Conservation (phyloP, 2,888 invertebrate genomes). For the Marronus borbonicus region DNA sequence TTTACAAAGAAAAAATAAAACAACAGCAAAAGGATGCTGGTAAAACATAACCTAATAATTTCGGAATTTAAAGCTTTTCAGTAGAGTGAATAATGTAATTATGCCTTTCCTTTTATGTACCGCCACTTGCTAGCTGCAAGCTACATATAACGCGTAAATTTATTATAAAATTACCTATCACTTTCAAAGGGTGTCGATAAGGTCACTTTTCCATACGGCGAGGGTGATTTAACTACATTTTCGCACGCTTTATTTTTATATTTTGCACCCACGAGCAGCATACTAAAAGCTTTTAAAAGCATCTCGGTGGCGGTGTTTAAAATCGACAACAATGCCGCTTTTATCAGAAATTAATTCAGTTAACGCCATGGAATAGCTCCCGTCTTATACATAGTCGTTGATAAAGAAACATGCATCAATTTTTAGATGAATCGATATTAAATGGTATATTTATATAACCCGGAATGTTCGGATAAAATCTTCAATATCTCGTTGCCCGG, state of each 20-base stretch:
- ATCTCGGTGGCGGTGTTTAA: slow-evolving; percentile 27
- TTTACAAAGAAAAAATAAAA: background rate
- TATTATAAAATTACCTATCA: slow-evolving; percentile 66
- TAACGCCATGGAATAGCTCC: background rate
- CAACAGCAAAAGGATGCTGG: slow-evolving; percentile 28
- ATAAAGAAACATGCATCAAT: background rate
- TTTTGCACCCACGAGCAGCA: slow-evolving; percentile 9
- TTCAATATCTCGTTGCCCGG: background rate
- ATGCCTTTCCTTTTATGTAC: slow-evolving; percentile 64
- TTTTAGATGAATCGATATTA: slow-evolving; percentile 5
- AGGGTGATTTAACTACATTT: slow-evolving; percentile 58
- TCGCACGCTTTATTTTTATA: slow-evolving; percentile 51
- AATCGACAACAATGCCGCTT: slow-evolving; percentile 34
- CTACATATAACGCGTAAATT: slow-evolving; percentile 66
- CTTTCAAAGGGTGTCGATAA: slow-evolving; percentile 65
- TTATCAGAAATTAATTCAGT: slow-evolving; percentile 39
- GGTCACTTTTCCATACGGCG: slow-evolving; percentile 63
- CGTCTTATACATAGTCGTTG: too few relatives aligned
- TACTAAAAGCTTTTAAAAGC: slow-evolving; percentile 50
- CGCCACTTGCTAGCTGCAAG: slow-evolving; percentile 64
- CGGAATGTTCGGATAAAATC: background rate
- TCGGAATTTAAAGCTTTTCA: slow-evolving; percentile 66
- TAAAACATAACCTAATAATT: slow-evolving; percentile 56
- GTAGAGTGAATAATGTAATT: slow-evolving; percentile 63
- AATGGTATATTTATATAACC: background rate